Evolutionary conservation across 2,797 vertebrate species (phyloP).

Genomic region (Gallinago stenura): DNA sequence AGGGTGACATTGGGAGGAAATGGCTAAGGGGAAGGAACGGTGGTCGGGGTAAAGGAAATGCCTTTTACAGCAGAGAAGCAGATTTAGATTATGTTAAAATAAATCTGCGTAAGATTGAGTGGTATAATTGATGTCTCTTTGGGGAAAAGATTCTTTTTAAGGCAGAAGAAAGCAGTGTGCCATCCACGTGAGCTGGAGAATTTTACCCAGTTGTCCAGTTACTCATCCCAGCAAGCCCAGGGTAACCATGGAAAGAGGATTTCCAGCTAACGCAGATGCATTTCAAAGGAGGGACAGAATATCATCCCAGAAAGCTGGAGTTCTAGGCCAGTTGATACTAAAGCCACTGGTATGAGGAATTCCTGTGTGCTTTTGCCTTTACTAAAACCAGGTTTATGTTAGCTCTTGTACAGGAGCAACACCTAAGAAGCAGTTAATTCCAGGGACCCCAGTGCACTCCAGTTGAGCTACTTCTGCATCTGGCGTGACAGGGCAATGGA

Average conservation of each 20-base stretch:
- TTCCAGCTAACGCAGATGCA: neutral
- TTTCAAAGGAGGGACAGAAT: neutral
- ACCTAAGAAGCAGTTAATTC: neutral
- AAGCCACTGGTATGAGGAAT: neutral
- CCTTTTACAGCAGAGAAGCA: neutral
- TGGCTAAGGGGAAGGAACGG: neutral
- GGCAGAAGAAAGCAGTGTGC: neutral
- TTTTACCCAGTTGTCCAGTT: neutral
- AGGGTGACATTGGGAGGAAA: neutral
- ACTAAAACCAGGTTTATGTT: neutral
- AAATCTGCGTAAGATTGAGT: neutral
- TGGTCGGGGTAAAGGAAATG: neutral
- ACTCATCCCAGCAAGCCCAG: neutral
- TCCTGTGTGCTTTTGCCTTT: neutral
- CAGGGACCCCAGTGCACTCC: neutral
- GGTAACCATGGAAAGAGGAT: neutral
- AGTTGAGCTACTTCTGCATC: neutral
- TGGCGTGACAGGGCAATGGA: neutral
- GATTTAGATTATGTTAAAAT: neutral
- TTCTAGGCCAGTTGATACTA: neutral
- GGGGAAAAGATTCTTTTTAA: neutral
- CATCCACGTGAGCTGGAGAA: accelerated
- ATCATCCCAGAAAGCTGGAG: neutral
- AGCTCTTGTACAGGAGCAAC: neutral
- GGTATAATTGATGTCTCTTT: neutral